Conservation (phyloP, 1,140 invertebrate species). For the Saccostrea echinata region DNA sequence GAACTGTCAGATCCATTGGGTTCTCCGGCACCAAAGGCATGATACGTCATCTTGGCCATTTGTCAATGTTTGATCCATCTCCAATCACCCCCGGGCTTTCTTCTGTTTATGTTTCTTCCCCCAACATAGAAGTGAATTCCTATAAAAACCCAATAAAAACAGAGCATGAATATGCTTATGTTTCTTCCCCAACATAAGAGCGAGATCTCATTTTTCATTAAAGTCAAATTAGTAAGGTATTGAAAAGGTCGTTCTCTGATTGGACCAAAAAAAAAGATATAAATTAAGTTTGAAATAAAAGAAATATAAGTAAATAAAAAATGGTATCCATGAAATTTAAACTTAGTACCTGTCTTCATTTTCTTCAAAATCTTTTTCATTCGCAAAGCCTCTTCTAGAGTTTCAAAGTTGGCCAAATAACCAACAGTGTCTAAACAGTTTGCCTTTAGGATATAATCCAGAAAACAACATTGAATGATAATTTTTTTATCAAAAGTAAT, state of each 20-base stretch:
- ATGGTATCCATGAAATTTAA: no score
- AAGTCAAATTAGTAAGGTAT: not conserved
- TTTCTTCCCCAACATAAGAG: no score
- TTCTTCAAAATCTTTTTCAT: slow-evolving; percentile 24
- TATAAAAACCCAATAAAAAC: no score
- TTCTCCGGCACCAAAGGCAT: not conserved
- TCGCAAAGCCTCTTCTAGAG: slow-evolving; percentile 1
- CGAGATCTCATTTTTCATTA: not conserved
- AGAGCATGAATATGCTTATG: no score
- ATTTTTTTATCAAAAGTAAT: no score
- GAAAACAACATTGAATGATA: no score
- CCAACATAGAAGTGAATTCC: not conserved
- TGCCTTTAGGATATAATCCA: not conserved
- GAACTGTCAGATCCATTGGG: not conserved
- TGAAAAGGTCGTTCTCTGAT: no score
- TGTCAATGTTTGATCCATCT: slow-evolving; percentile 35
- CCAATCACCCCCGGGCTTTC: not conserved
- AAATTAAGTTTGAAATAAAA: no score
- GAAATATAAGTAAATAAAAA: no score
- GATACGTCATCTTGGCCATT: slow-evolving; percentile 32
- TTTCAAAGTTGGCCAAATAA: slow-evolving; percentile 31
- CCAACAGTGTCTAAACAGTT: not conserved
- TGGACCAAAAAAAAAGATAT: no score
- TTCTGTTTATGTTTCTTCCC: slow-evolving; percentile 20
- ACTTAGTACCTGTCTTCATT: not conserved